Conservation (phyloP, 2,888 invertebrate species). For the Lobophora halterata region DNA sequence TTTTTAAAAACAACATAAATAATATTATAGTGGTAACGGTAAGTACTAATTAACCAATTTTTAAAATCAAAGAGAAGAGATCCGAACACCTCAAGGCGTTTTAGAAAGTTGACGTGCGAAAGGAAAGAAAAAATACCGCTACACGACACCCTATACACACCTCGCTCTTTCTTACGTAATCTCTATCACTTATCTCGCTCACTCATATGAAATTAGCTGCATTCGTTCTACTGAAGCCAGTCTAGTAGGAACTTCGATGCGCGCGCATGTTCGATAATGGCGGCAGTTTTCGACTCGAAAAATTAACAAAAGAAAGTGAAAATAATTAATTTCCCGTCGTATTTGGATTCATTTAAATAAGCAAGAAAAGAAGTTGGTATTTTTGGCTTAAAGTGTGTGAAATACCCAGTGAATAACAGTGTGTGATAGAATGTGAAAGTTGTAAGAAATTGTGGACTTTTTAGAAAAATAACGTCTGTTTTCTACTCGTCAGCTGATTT, state of each 20-base stretch:
- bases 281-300: slow-evolving; percentile 39
- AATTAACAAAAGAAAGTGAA: slow-evolving; percentile 36
- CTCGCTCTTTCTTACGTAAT: slow-evolving; percentile 41
- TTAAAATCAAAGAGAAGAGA: slow-evolving; percentile 47
- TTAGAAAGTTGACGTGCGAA: slow-evolving; percentile 78
- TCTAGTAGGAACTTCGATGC: slow-evolving; percentile 49
- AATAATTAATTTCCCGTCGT: slow-evolving; percentile 16
- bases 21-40: no score
- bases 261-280: slow-evolving; percentile 55
- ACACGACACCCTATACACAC: slow-evolving; percentile 59
- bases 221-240: slow-evolving; percentile 56
- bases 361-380: not conserved
- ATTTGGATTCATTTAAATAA: not conserved
- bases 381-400: not conserved
- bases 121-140: slow-evolving; percentile 77
- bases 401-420: not conserved
- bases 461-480: slow-evolving; percentile 5
- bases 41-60: slow-evolving; percentile 29
- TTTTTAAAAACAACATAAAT: no score
- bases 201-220: slow-evolving; percentile 49
- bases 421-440: slow-evolving; percentile 62
- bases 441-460: slow-evolving; percentile 29
- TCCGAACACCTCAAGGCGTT: slow-evolving; percentile 60
- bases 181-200: slow-evolving; percentile 46
- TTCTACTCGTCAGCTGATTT: slow-evolving; percentile 9